Evolutionary conservation across 2,797 vertebrate species (phyloP).

Genomic region (Rhabdophis nuchalis): DNA sequence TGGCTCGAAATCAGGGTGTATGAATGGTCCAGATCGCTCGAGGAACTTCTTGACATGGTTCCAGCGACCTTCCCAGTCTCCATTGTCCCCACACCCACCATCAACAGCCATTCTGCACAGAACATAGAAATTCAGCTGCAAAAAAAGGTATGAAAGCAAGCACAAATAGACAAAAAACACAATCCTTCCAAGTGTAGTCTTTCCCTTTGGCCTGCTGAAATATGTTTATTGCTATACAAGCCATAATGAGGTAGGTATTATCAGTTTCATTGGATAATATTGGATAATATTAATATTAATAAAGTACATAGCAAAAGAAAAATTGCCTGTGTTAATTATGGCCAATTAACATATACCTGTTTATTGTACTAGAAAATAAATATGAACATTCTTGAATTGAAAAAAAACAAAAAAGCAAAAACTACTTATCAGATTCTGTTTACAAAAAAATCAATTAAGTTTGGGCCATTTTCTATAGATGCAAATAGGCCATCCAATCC

Average conservation of each 20-base stretch:
- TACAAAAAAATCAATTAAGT: background rate
- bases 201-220: constrained; percentile 35
- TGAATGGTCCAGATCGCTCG: constrained; percentile 94
- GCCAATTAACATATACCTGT: background rate
- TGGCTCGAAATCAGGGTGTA: constrained; percentile 96
- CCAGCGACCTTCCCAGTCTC: constrained; percentile 97
- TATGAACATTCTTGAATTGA: too few species aligned
- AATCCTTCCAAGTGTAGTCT: constrained; percentile 42
- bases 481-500: background rate
- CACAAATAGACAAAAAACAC: background rate
- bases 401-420: background rate
- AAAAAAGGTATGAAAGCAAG: constrained; percentile 62
- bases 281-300: too few species aligned
- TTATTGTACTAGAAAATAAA: too few species aligned
- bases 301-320: background rate
- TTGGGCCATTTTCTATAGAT: background rate
- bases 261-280: background rate
- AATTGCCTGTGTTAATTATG: background rate
- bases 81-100: constrained; percentile 85
- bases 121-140: constrained; percentile 80
- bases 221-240: constrained; percentile 10
- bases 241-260: constrained; percentile 17
- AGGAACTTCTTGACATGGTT: constrained; percentile 97
- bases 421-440: background rate
- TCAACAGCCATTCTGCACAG: constrained; percentile 97